Conservation (phyloP, 2,113 vertebrate genomes). For the Pitta sordida region DNA sequence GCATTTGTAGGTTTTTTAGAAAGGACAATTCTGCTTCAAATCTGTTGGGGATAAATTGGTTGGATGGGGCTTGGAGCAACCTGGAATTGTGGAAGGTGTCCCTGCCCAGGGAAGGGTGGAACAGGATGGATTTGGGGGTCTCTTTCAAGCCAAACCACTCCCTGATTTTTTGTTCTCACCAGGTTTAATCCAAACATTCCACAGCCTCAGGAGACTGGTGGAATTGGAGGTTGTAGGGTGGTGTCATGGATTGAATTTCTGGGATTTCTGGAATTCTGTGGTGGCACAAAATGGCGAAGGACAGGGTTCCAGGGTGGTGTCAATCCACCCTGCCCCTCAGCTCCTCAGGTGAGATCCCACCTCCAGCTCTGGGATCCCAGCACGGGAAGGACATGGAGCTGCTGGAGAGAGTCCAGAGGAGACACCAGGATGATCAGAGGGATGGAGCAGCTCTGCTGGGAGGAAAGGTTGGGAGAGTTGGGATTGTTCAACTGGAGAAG, state of each 20-base stretch:
- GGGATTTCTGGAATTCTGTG: neutral
- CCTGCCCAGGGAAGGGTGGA: neutral
- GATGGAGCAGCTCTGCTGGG: neutral
- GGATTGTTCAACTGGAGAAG: neutral
- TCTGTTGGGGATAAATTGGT: neutral
- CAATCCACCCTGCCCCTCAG: neutral
- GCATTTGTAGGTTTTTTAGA: neutral
- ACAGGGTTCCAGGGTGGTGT: neutral
- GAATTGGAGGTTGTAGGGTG: neutral
- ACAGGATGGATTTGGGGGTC: too few species aligned
- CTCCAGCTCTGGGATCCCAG: neutral
- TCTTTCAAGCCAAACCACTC: neutral
- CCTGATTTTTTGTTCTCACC: neutral
- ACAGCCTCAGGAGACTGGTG: too few species aligned
- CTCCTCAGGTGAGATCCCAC: neutral
- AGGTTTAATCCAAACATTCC: neutral
- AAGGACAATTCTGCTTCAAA: neutral
- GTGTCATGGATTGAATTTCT: neutral
- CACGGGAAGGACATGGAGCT: neutral
- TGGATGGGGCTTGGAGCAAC: neutral
- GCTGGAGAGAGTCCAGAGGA: neutral
- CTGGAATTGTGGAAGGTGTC: neutral
- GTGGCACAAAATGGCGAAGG: neutral
- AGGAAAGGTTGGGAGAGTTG: neutral
- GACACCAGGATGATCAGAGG: too few species aligned